Conservation (phyloP, 2,113 vertebrate genomes). For the Talpa occidentalis region DNA sequence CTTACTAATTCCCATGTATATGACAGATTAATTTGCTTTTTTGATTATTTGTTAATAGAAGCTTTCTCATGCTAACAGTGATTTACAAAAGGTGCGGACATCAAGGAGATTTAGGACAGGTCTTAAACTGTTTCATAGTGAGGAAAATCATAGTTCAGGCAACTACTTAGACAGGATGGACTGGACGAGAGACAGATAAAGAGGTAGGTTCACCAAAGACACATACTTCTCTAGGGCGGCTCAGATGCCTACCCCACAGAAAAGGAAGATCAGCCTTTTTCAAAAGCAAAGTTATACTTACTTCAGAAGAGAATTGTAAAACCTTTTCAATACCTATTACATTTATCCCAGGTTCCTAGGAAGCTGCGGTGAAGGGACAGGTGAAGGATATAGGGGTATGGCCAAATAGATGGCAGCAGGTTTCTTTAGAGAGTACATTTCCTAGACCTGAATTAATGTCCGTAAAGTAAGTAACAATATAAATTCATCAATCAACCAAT, state of each 20-base stretch:
- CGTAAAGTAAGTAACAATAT: background rate
- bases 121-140: background rate
- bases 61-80: background rate
- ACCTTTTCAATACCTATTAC: background rate
- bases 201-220: background rate
- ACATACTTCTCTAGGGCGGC: background rate
- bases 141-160: background rate
- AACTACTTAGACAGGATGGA: too few species aligned
- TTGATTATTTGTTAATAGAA: background rate
- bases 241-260: background rate
- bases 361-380: background rate
- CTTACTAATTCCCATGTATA: background rate
- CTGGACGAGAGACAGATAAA: background rate
- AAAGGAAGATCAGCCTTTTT: background rate
- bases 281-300: background rate
- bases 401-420: too few species aligned
- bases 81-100: background rate
- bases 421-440: background rate
- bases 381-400: accelerated
- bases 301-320: background rate
- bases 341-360: background rate
- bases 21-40: background rate
- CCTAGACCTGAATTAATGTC: accelerated
- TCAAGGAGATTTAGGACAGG: background rate
- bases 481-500: background rate